Evolutionary conservation across 1,140 invertebrate species (phyloP), one percentile per base, ranked within the genome.

Genomic region (Chrysomallon squamiferum): DNA sequence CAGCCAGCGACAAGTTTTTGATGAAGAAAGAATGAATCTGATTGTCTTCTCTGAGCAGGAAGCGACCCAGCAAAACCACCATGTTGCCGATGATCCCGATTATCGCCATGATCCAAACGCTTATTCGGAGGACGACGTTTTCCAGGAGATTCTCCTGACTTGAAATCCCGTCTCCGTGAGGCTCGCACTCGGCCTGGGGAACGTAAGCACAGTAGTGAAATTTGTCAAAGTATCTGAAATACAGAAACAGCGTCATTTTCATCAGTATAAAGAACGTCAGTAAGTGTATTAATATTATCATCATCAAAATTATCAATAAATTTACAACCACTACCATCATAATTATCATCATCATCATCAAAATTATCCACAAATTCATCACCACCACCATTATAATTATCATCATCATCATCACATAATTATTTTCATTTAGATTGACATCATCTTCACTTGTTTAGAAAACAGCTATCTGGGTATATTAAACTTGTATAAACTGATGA

Each of bases 1-100:
- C 93, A 4, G 92, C 90, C n/a, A 90, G 41, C 47, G 92, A 91
- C 29, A 93, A 83, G 83, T 93, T 93, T 50, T 89, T 88, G 59
- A 93, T 91, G 32, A 93, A 86, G 62, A 87, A 79, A 2, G 85
- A 86, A 54, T 85, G 77, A 11, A 86, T 80, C 52, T 76, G 68
- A 66, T 86, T 86, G 62, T 77, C 43, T 66, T 81, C 77, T n/a
- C 87, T 87, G 11, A 88, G 87, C 0, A 89, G 86, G 52, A 89
- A 87, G 70, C 92, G 86, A 56, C 90, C 89, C 82, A 89, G 90
- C 11, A 93, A 78, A 0, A 93, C 92, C 20, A 91, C 73, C 1
- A 87, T 74, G 74, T 93, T 93, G 13, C 91, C 90, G 11, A 88
- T 65, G 65, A 89, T 87, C 0, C 91, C 92, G 1, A 92, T 78